Base-by-base conservation (phyloP, 2,797 vertebrate species). In the Poecilia picta region DNA sequence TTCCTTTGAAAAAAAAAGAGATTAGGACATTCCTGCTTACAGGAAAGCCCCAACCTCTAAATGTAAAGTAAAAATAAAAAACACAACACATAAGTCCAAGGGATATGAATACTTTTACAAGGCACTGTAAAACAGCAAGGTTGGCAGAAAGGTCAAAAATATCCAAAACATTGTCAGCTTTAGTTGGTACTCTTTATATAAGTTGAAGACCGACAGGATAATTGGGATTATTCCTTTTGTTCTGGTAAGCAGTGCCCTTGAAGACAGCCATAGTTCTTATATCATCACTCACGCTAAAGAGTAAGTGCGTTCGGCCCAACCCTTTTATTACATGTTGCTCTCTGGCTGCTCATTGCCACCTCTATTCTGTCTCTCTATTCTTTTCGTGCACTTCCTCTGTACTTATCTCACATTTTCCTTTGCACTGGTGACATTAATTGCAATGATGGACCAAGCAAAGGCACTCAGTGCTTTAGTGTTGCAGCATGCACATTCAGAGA, bases 371-470 rank as follows among this genome's bases (percentile, higher is more conserved):
- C 83, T 81, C 83, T 78, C n/a, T 66, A 66, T 85, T 85, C 78
- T 79, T 81, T 70, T 84, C 66, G 75, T 64, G 2, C 8, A 77
- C 76, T 80, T 51, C 43, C 71, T 81, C 77, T 78, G 76, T 87
- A 86, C 77, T 83, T 78, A 75, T 75, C 72, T 62, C 74, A 25
- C 77, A 70, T 80, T 36, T 80, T 72, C 39, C 78, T 75, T 85
- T 83, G 82, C 77, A 16, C 71, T 25, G 73, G 47, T 83, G 83
- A 89, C 93, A 91, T 89, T 93, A 94, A 94, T 94, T 94, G 91
- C 89, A 76, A 86, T 77, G 83, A 89, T 88, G 80, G 81, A 77
- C 79, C 80, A 51, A 68, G 73, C 68, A 84, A 84, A 82, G 83
- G 83, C 84, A 81, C 81, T 92, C 88, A 79, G 82, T 85, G 88